phyloP scores from a whole-genome alignment of 1,140 invertebrate species.

The Ips nitidus region DNA sequence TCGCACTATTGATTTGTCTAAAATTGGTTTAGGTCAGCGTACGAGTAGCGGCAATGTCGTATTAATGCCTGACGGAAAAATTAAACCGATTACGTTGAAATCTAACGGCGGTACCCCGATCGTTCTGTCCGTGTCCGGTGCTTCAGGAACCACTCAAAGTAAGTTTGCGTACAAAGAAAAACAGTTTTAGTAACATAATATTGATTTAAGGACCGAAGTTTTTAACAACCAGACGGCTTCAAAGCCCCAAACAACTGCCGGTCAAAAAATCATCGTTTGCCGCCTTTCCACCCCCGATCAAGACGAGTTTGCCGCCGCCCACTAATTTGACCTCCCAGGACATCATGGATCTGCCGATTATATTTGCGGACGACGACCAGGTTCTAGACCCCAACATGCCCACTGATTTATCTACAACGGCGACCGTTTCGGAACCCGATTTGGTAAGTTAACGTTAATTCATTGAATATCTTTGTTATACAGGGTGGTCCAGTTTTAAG shows the following conservation, averaged over 20 bases:
- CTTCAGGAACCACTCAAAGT: slow-evolving; percentile 7
- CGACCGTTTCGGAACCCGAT: not conserved
- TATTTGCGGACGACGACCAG: slow-evolving; percentile 66
- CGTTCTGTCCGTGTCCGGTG: slow-evolving; percentile 22
- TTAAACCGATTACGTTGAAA: slow-evolving; percentile 38
- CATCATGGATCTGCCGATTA: slow-evolving; percentile 67
- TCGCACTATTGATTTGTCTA: slow-evolving; percentile 44
- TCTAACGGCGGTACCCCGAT: slow-evolving; percentile 25
- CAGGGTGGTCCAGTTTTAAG: no score
- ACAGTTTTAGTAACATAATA: not conserved
- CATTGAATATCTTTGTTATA: not conserved
- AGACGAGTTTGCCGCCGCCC: slow-evolving; percentile 41
- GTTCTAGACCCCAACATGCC: slow-evolving; percentile 52
- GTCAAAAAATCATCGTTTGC: slow-evolving; percentile 38
- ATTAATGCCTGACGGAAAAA: slow-evolving; percentile 47
- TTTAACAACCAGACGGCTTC: not conserved
- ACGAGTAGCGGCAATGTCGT: slow-evolving; percentile 40
- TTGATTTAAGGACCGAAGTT: not conserved
- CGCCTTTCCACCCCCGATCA: slow-evolving; percentile 22
- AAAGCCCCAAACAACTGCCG: slow-evolving; percentile 30
- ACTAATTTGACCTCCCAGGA: slow-evolving; percentile 61
- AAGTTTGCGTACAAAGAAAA: slow-evolving; percentile 1
- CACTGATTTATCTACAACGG: slow-evolving; percentile 31
- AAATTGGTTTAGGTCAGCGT: slow-evolving; percentile 37
- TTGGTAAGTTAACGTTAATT: slow-evolving; percentile 10